Conservation (phyloP, 2,888 invertebrate species). For the Antitype chi region DNA sequence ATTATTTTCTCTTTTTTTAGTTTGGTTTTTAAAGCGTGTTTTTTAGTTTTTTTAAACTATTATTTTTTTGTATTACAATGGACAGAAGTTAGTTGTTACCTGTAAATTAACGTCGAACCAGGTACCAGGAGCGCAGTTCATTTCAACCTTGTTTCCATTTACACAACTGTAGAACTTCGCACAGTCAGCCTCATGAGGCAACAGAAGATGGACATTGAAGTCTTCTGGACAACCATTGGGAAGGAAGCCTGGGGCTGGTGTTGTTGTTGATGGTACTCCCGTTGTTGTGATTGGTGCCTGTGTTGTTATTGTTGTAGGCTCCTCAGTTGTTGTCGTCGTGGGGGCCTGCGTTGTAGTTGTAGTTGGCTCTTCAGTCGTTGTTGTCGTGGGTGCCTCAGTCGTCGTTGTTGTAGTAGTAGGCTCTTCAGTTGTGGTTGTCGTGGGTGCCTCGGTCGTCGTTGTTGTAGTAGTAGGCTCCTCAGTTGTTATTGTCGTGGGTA, state of each 20-base stretch:
- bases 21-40: too few relatives aligned
- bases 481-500: slow-evolving; percentile 20
- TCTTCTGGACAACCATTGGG: slow-evolving; percentile 75
- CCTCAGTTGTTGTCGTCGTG: not conserved
- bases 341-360: slow-evolving; percentile 20
- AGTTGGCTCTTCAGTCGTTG: slow-evolving; percentile 13
- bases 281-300: slow-evolving; percentile 24
- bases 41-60: too few relatives aligned
- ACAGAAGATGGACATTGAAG: slow-evolving; percentile 62
- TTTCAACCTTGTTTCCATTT: slow-evolving; percentile 70
- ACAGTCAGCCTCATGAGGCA: slow-evolving; percentile 78
- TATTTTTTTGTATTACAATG: too few relatives aligned
- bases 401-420: slow-evolving; percentile 29
- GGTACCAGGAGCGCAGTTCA: slow-evolving; percentile 70
- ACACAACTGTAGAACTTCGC: slow-evolving; percentile 77
- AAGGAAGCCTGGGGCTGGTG: slow-evolving; percentile 40
- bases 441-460: slow-evolving; percentile 17
- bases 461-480: slow-evolving; percentile 23
- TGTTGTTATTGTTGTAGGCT: slow-evolving; percentile 29
- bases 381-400: slow-evolving; percentile 16
- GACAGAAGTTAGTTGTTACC: slow-evolving; percentile 51
- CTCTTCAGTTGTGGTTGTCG: slow-evolving; percentile 22
- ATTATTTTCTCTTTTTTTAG: too few relatives aligned
- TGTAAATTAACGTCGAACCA: slow-evolving; percentile 74
- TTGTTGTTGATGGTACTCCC: slow-evolving; percentile 35